Percentiles rank a stretch among this genome's conserved stretches.
phyloP scores from a whole-genome alignment of 2,888 invertebrate species.

The Ormyrus nitidulus region DNA sequence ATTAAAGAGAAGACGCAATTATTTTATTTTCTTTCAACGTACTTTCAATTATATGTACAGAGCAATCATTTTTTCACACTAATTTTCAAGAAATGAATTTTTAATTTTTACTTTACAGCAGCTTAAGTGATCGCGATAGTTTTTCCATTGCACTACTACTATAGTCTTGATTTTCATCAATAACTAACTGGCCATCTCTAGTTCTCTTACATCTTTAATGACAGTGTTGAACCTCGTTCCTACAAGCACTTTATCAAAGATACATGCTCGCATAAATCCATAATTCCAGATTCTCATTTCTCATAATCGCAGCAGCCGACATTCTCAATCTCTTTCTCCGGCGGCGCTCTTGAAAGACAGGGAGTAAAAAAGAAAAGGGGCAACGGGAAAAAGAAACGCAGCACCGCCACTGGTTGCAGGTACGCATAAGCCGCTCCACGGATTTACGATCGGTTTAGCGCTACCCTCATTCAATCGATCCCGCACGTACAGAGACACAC shows the following conservation, averaged over 20 bases:
- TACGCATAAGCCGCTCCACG: constrained; percentile 53
- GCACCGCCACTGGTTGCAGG: constrained; percentile 49
- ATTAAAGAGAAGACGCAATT: not conserved
- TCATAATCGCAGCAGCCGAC: not conserved
- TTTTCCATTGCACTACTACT: no score
- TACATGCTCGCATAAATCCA: not conserved
- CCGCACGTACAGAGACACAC: constrained; percentile 19
- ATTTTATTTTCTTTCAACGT: no score
- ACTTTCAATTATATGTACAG: no score
- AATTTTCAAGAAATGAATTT: no score
- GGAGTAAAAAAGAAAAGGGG: not conserved
- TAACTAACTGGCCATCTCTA: no score
- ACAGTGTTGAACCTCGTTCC: no score
- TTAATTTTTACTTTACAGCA: no score
- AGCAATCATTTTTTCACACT: no score
- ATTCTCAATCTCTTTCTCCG: constrained; percentile 1
- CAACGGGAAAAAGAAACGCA: not conserved
- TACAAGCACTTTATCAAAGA: no score
- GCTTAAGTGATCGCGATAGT: no score
- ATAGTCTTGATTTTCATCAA: no score
- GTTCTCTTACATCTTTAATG: no score
- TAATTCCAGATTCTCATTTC: constrained; percentile 6
- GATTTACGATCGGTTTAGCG: constrained; percentile 67
- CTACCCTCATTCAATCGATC: constrained; percentile 57
- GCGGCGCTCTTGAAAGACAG: not conserved